Percentiles rank a stretch among this genome's conserved stretches.
These are phyloP conservation scores for Orthosia gracilis DNA, from an alignment of 2,888 invertebrate species.

Conservation along the genomic window DNA sequence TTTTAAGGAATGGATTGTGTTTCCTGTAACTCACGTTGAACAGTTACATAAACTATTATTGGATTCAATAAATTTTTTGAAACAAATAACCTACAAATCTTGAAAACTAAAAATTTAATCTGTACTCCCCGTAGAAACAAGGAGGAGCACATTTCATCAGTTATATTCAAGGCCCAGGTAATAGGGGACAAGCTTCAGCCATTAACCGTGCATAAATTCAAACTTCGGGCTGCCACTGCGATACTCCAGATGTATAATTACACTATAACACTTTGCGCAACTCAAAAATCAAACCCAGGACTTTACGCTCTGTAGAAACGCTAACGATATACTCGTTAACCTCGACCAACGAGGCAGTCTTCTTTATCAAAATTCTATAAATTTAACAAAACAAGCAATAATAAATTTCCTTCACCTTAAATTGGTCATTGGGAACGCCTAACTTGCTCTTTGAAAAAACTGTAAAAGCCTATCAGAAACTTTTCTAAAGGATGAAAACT, in stretches of 20 bases:
- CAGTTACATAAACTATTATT: background rate
- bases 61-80: background rate
- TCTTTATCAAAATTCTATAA: background rate
- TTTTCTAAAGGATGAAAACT: slow-evolving; percentile 23
- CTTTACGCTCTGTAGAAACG: no score
- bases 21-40: background rate
- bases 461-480: slow-evolving; percentile 23
- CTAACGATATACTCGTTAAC: no score
- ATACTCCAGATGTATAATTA: no score
- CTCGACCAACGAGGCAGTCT: no score
- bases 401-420: background rate
- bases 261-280: no score
- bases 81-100: background rate
- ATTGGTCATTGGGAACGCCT: slow-evolving; percentile 9
- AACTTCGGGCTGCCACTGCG: background rate
- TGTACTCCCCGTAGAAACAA: no score
- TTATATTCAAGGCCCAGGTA: no score
- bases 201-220: background rate
- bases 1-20: slow-evolving; percentile 12
- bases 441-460: slow-evolving; percentile 22
- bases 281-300: no score
- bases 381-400: background rate
- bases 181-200: no score
- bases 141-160: no score
- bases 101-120: no score